These are phyloP conservation scores for Trididemnum miniatum DNA, from an alignment of 23 tunicate species.

Conservation along the genomic window DNA sequence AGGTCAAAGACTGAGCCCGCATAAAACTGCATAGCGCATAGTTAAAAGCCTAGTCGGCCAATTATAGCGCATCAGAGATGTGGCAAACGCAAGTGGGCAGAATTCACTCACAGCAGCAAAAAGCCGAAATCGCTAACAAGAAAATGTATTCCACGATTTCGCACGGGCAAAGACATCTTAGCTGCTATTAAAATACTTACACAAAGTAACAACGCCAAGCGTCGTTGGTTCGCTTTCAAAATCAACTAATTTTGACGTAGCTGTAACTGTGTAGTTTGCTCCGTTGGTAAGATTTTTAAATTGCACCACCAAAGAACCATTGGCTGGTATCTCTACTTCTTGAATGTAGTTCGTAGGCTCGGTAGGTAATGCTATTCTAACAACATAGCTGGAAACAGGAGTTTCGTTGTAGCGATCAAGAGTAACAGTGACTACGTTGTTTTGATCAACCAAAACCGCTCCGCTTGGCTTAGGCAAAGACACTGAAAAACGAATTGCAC, in stretches of 20 bases:
- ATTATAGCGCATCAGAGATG: too few relatives aligned
- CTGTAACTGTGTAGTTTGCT: slow-evolving; percentile 37
- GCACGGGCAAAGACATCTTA: too few relatives aligned
- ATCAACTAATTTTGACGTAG: slow-evolving; percentile 1
- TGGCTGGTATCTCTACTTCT: slow-evolving; percentile 7
- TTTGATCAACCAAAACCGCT: background rate
- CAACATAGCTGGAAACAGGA: slow-evolving; percentile 36
- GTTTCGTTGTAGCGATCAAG: slow-evolving; percentile 20
- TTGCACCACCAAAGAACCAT: background rate
- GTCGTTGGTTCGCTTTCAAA: slow-evolving; percentile 33
- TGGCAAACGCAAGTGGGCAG: too few relatives aligned
- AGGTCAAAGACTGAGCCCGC: too few relatives aligned
- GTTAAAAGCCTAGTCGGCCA: too few relatives aligned
- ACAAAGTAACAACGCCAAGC: slow-evolving; percentile 33
- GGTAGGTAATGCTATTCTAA: slow-evolving; percentile 2
- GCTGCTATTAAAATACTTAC: slow-evolving; percentile 52
- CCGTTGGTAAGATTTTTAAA: slow-evolving; percentile 47
- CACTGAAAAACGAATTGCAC: too few relatives aligned
- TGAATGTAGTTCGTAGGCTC: slow-evolving; percentile 10
- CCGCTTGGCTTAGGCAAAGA: slow-evolving; percentile 44
- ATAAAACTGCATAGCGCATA: too few relatives aligned
- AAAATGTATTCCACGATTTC: too few relatives aligned
- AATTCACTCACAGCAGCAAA: too few relatives aligned
- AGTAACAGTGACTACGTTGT: slow-evolving; percentile 28
- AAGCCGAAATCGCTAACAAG: too few relatives aligned